Conservation (phyloP, 2,888 invertebrate species). For the Epinotia ramella region DNA sequence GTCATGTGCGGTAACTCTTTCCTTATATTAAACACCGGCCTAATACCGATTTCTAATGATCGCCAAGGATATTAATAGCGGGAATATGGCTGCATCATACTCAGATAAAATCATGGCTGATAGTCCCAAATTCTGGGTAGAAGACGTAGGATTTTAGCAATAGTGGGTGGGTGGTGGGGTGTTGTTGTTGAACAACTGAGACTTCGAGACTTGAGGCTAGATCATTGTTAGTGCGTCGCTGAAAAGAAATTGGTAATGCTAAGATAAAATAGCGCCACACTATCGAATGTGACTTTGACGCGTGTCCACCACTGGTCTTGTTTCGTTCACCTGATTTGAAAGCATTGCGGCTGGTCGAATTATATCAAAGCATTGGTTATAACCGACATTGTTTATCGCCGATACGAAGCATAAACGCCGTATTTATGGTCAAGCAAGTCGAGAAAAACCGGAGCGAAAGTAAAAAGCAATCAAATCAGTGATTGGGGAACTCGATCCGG, state of each 20-base stretch:
- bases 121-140: no score
- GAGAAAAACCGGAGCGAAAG: conserved; percentile 79
- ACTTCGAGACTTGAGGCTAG: no score
- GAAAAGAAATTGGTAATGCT: not conserved
- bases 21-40: not conserved
- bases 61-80: no score
- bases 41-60: not conserved
- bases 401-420: conserved; percentile 28
- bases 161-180: no score
- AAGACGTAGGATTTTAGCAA: no score
- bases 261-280: not conserved
- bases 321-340: conserved; percentile 5
- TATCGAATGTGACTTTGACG: not conserved
- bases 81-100: no score
- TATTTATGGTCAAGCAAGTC: conserved; percentile 67
- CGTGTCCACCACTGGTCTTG: not conserved
- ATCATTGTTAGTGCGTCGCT: not conserved
- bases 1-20: not conserved
- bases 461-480: conserved; percentile 59
- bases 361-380: conserved; percentile 20
- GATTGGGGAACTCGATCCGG: conserved; percentile 72
- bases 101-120: no score
- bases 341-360: conserved; percentile 28
- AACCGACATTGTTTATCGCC: conserved; percentile 35
- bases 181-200: no score